Percentiles rank a stretch among this genome's conserved stretches.
phyloP scores from a whole-genome alignment of 37 sponge, comb jelly and placozoan species.

The Amphimedon queenslandica region DNA sequence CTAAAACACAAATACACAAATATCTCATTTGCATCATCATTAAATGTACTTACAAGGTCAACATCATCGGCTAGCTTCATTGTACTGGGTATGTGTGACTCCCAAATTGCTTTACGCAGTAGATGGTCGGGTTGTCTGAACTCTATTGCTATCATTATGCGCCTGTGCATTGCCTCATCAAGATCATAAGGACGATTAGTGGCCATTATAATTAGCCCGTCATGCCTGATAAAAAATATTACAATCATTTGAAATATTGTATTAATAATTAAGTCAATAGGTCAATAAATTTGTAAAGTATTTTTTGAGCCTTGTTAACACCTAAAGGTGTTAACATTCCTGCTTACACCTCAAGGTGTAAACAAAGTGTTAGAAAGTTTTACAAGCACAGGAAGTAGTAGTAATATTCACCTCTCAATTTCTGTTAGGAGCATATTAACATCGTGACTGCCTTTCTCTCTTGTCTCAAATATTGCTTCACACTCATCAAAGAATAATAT shows the following conservation, averaged over 20 bases:
- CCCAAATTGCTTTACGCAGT: conserved; percentile 77
- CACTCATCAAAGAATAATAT: conserved; percentile 92
- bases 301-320: neutral
- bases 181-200: conserved; percentile 86
- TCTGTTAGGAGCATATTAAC: conserved; percentile 81
- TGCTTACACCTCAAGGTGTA: no score
- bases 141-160: conserved; percentile 83
- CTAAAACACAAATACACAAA: conserved; percentile 10
- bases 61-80: conserved; percentile 76
- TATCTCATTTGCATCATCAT: neutral
- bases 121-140: conserved; percentile 87
- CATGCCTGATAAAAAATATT: conserved; percentile 40
- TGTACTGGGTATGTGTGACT: conserved; percentile 64
- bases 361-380: no score
- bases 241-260: no score
- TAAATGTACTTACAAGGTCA: conserved; percentile 32
- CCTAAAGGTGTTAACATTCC: neutral
- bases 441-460: conserved; percentile 78
- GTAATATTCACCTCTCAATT: conserved; percentile 67
- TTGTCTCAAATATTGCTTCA: conserved; percentile 82
- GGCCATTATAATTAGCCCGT: conserved; percentile 86
- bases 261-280: no score
- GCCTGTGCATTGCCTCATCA: conserved; percentile 84
- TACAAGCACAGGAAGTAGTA: no score
- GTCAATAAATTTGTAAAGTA: no score